Conservation (phyloP, 30 jellyfish, hydroid and myxozoan genomes). For the Rhopilema esculentum region DNA sequence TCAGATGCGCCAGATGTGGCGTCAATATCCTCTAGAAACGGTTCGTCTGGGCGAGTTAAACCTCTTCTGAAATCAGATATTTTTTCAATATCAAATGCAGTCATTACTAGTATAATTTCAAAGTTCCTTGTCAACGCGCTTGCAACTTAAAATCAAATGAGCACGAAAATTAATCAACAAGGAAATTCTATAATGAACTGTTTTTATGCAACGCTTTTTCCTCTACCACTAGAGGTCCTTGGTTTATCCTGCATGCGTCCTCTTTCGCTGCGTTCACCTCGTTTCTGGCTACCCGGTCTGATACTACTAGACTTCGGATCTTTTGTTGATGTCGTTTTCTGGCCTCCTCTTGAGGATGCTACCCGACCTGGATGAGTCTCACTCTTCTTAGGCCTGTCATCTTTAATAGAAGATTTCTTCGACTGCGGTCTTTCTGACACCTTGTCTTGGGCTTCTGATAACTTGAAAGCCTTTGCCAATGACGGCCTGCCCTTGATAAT, state of each 20-base stretch:
- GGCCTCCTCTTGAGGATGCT: slow-evolving; percentile 24
- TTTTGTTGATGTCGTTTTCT: slow-evolving; percentile 36
- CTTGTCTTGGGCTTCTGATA: slow-evolving; percentile 16
- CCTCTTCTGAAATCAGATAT: neutral
- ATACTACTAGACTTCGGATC: slow-evolving; percentile 35
- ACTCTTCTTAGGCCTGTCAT: slow-evolving; percentile 31
- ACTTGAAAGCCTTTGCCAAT: slow-evolving; percentile 68
- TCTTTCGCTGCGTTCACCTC: slow-evolving; percentile 31
- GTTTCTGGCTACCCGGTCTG: slow-evolving; percentile 25
- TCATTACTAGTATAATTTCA: neutral
- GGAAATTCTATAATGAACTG: slow-evolving; percentile 1
- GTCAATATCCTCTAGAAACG: neutral
- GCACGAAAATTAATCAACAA: slow-evolving; percentile 13
- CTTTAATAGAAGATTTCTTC: slow-evolving; percentile 17
- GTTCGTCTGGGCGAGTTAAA: neutral
- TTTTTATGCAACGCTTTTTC: slow-evolving; percentile 8
- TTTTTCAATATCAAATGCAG: neutral
- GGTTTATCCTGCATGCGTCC: slow-evolving; percentile 21
- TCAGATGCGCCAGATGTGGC: neutral
- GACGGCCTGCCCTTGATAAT: slow-evolving; percentile 70
- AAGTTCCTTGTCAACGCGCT: slow-evolving; percentile 19
- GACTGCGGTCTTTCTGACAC: slow-evolving; percentile 21
- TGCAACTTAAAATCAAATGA: slow-evolving; percentile 26
- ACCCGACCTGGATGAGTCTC: slow-evolving; percentile 7
- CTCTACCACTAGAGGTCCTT: slow-evolving; percentile 15